Conservation (phyloP, 2,888 invertebrate species). For the Plutella xylostella region DNA sequence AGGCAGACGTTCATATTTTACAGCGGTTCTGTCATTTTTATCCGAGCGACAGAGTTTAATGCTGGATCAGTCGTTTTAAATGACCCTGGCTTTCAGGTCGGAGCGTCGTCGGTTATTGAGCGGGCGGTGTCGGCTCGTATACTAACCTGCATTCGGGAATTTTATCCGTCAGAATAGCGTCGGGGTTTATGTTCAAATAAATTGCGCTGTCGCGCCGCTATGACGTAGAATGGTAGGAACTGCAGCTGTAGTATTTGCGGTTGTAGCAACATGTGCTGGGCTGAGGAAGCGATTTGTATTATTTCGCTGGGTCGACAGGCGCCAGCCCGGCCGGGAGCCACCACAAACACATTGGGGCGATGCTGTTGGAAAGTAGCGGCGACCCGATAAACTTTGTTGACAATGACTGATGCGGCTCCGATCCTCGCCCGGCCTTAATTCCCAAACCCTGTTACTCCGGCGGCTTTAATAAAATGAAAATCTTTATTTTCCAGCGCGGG, state of each 20-base stretch:
- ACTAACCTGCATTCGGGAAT: no score
- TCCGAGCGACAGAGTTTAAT: conserved; percentile 1
- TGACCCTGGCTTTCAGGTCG: conserved; percentile 27
- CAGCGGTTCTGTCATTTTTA: not conserved
- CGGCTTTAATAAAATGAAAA: no score
- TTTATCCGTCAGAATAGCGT: no score
- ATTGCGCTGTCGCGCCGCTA: no score
- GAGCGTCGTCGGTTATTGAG: conserved; percentile 1
- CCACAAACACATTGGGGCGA: conserved; percentile 52
- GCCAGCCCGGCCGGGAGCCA: conserved; percentile 34
- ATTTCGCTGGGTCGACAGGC: conserved; percentile 18
- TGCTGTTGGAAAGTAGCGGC: conserved; percentile 30
- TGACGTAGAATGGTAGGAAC: not conserved
- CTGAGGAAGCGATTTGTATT: conserved; percentile 19
- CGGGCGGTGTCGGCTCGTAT: no score
- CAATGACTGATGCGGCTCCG: conserved; percentile 60
- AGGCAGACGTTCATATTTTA: no score
- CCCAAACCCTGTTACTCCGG: no score
- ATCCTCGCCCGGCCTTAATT: no score
- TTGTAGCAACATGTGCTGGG: not conserved
- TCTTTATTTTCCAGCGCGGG: no score
- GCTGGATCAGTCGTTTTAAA: conserved; percentile 40
- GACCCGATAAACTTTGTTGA: conserved; percentile 54
- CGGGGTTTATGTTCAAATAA: no score
- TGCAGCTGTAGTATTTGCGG: not conserved